Evolutionary conservation across 2,113 vertebrate genomes (phyloP).

Genomic region (Polyodon spathula): DNA sequence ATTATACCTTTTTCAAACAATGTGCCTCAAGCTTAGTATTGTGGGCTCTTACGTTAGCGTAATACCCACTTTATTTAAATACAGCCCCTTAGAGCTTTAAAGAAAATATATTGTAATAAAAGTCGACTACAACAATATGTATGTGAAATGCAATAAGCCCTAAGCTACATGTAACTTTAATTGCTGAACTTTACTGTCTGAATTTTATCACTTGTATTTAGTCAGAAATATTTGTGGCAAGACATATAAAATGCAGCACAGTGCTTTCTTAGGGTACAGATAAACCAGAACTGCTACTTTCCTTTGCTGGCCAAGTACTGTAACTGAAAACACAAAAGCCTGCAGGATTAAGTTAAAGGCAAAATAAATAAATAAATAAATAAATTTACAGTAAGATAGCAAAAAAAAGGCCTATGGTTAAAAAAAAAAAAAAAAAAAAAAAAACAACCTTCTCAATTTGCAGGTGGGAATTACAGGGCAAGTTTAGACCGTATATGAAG

Average conservation of each 20-base stretch:
- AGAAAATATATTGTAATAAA: too few species aligned
- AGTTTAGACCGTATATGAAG: too few species aligned
- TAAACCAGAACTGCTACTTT: conserved; percentile 11
- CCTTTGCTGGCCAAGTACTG: conserved; percentile 18
- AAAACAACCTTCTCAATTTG: neutral
- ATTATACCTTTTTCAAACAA: too few species aligned
- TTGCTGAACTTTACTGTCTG: conserved; percentile 22
- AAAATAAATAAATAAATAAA: conserved; percentile 16
- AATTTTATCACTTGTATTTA: conserved; percentile 13
- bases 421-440: neutral
- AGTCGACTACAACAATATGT: too few species aligned
- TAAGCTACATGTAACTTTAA: neutral
- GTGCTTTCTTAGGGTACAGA: conserved; percentile 4
- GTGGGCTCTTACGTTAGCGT: too few species aligned
- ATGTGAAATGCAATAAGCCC: neutral
- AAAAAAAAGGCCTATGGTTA: neutral
- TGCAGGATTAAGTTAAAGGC: neutral
- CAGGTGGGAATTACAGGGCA: too few species aligned
- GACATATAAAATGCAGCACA: conserved; percentile 13
- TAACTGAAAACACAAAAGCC: conserved; percentile 12
- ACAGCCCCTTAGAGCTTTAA: too few species aligned
- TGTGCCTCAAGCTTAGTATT: too few species aligned
- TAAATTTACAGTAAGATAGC: conserved; percentile 3
- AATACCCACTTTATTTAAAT: too few species aligned
- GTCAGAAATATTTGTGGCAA: conserved; percentile 27